These are phyloP conservation scores for Melanotaenia duboulayi DNA, from an alignment of 2,113 vertebrate genomes.

Conservation along the genomic window DNA sequence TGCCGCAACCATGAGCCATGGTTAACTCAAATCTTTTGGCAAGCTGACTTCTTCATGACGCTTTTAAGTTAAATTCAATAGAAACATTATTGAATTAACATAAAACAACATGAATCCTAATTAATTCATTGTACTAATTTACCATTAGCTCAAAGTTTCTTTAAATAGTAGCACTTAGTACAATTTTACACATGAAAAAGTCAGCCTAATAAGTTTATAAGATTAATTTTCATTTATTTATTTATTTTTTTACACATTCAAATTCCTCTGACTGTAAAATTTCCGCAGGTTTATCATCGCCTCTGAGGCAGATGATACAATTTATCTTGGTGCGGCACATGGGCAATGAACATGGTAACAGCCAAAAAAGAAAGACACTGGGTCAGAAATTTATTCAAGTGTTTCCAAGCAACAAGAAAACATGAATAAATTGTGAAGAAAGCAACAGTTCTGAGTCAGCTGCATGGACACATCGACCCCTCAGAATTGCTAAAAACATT, in stretches of 20 bases:
- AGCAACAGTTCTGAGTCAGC: slow-evolving; percentile 61
- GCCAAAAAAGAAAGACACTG: slow-evolving; percentile 28
- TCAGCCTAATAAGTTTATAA: slow-evolving; percentile 14
- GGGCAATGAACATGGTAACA: slow-evolving; percentile 34
- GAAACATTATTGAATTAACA: too few species aligned
- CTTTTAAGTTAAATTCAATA: background rate
- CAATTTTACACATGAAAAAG: slow-evolving; percentile 16
- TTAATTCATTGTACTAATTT: too few species aligned
- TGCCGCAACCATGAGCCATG: background rate
- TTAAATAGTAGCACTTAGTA: too few species aligned
- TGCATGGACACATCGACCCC: slow-evolving; percentile 20
- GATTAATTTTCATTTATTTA: background rate
- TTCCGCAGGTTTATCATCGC: slow-evolving; percentile 35
- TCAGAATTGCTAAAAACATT: slow-evolving; percentile 39
- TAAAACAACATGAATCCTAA: too few species aligned
- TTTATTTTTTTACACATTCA: background rate
- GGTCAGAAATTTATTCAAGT: slow-evolving; percentile 67
- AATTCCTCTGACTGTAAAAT: slow-evolving; percentile 1
- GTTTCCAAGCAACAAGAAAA: slow-evolving; percentile 67
- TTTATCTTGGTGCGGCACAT: slow-evolving; percentile 16
- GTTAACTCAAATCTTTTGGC: slow-evolving; percentile 1
- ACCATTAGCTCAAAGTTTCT: too few species aligned
- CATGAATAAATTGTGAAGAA: slow-evolving; percentile 59
- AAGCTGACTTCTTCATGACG: slow-evolving; percentile 27
- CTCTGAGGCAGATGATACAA: slow-evolving; percentile 25